phyloP scores from a whole-genome alignment of 2,888 invertebrate species.

The Rhyacophila evoluta region DNA sequence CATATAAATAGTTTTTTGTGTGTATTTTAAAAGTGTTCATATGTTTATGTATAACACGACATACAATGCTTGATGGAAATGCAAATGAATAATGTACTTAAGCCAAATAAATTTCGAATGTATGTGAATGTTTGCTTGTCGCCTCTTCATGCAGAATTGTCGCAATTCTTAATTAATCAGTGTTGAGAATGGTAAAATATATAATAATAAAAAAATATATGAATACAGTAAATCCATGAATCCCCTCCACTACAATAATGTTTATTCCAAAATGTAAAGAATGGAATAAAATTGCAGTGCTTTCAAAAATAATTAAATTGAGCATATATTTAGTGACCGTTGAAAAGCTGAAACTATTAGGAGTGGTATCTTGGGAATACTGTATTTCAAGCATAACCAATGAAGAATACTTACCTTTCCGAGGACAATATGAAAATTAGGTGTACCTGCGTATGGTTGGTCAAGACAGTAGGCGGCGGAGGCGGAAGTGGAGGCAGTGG shows the following conservation, averaged over 20 bases:
- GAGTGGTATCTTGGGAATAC: not conserved
- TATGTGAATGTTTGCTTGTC: not conserved
- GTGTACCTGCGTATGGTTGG: conserved; percentile 67
- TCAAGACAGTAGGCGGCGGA: conserved; percentile 56
- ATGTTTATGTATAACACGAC: conserved; percentile 20
- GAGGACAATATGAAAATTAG: not conserved
- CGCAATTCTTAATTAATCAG: not conserved
- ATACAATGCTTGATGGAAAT: not conserved
- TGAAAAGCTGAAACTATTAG: conserved; percentile 1
- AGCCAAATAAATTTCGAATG: not conserved
- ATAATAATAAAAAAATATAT: not conserved
- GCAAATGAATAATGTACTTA: not conserved
- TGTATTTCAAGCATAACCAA: not conserved
- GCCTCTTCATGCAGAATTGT: not conserved
- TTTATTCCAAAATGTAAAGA: not conserved
- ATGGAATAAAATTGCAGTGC: not conserved
- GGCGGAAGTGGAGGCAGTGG: conserved; percentile 65
- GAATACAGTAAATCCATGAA: not conserved
- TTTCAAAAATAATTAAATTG: not conserved
- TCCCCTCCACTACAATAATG: not conserved
- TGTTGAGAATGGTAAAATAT: not conserved
- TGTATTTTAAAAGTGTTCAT: conserved; percentile 10
- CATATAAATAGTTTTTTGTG: not conserved
- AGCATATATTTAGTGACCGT: not conserved
- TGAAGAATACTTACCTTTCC: not conserved